These are phyloP conservation scores for Megamerina dolium DNA, from an alignment of 2,888 invertebrate species.

Conservation along the genomic window DNA sequence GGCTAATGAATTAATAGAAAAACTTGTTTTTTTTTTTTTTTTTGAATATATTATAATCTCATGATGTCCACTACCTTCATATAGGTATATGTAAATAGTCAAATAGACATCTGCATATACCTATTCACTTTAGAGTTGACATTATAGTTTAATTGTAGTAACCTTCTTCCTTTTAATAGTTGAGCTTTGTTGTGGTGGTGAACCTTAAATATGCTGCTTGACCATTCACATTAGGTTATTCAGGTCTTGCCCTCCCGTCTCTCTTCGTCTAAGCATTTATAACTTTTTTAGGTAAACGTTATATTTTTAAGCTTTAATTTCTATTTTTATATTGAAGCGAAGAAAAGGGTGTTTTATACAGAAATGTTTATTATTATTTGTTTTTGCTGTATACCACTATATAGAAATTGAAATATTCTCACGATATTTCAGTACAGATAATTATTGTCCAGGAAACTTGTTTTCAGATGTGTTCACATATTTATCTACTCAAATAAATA, in stretches of 20 bases:
- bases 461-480: not conserved
- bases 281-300: no score
- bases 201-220: constrained; percentile 27
- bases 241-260: constrained; percentile 8
- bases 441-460: not conserved
- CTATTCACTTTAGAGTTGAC: constrained; percentile 26
- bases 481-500: not conserved
- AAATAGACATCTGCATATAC: not conserved
- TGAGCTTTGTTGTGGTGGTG: constrained; percentile 18
- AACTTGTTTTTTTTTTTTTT: no score
- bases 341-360: constrained; percentile 1
- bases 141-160: constrained; percentile 39
- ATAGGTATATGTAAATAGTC: not conserved
- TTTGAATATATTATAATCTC: no score
- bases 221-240: constrained; percentile 28
- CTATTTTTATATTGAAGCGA: no score
- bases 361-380: constrained; percentile 21
- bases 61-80: no score
- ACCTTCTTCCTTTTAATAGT: no score
- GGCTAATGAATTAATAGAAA: no score
- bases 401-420: constrained; percentile 28
- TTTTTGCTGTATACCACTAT: no score
- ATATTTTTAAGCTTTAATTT: no score
- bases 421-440: constrained; percentile 34
- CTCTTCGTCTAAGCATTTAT: no score